A percentile compares a stretch with the other conserved stretches of the same genome.
Conservation (phyloP, 2,888 invertebrate species). For the Xestia xanthographa region DNA sequence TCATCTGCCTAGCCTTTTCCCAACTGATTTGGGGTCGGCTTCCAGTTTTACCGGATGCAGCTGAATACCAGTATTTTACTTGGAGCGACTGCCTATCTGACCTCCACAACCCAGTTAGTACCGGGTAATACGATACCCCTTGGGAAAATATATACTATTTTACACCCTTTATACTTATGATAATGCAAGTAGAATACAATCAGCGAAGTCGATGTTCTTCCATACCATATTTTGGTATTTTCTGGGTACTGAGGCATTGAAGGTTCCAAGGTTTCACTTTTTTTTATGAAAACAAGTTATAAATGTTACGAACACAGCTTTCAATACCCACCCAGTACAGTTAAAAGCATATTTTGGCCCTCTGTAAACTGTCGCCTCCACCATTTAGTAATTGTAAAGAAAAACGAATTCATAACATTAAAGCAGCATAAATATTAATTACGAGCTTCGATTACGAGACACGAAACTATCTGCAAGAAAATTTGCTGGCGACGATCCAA, state of each 20-base stretch:
- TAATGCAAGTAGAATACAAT: too few relatives aligned
- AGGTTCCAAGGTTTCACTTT: background rate
- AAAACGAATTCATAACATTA: constrained; percentile 9
- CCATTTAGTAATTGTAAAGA: background rate
- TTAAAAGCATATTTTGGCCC: background rate
- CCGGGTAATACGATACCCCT: too few relatives aligned
- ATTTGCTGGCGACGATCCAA: constrained; percentile 40
- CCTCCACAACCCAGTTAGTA: too few relatives aligned
- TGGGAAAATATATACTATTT: too few relatives aligned
- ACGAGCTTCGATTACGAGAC: background rate
- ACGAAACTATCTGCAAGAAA: constrained; percentile 28
- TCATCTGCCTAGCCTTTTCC: too few relatives aligned
- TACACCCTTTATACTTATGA: too few relatives aligned
- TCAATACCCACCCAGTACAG: background rate
- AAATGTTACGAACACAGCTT: background rate
- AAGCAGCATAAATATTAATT: background rate
- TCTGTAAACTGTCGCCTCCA: background rate
- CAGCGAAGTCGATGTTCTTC: background rate
- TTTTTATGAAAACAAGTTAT: background rate
- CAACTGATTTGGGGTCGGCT: too few relatives aligned
- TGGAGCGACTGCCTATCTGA: too few relatives aligned
- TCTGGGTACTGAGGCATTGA: background rate
- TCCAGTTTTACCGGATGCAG: too few relatives aligned
- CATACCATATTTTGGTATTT: background rate
- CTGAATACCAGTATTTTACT: too few relatives aligned